Base-by-base conservation (phyloP, 2,797 vertebrate genomes). In the Hippocampus kuda region DNA sequence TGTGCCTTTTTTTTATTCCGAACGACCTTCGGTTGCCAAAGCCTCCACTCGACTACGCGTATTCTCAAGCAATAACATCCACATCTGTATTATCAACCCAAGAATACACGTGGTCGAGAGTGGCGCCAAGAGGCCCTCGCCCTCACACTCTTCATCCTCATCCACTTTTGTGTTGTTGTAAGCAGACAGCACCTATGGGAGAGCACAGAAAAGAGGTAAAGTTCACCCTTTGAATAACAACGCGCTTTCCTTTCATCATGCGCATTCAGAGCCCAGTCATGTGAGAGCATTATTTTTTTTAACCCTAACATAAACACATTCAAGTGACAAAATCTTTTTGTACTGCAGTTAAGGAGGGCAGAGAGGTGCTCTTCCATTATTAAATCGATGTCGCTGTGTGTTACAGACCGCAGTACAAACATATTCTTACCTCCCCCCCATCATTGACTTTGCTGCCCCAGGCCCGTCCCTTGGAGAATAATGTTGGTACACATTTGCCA, bases 1-100 rank as follows among this genome's bases (percentile, higher is more conserved):
- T 34, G 56, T 4, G 26, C 15, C 56, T 60, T 60, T 60, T 60
- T 34, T 60, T 34, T 16, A 16, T 34, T 18, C 27, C 27, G 27
- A 60, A 34, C 8, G 59, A 20, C 30, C 59, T 60, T 34, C 1
- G 30, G 88, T 77, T 41, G 88, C 86, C 62, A 66, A 78, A 72
- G 86, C 82, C 71, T 81, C 87, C 84, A 70, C 87, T 89, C 88
- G 80, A 85, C 87, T 88, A 91, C 84, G 85, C 86, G 89, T 91
- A 89, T 91, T 91, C 90, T 91, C 88, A 89, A 91, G 88, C 87
- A 89, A 88, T 88, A 91, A 90, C 87, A 90, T 85, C 87, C 79
- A 86, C 86, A 85, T 89, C 83, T 88, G 91, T 89, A 89, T 89
- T 91, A 87, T 92, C 85, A 85, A 87, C 89, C 86, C 86, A 87